Conservation (phyloP, 1,140 invertebrate species). For the Amyelois transitella region DNA sequence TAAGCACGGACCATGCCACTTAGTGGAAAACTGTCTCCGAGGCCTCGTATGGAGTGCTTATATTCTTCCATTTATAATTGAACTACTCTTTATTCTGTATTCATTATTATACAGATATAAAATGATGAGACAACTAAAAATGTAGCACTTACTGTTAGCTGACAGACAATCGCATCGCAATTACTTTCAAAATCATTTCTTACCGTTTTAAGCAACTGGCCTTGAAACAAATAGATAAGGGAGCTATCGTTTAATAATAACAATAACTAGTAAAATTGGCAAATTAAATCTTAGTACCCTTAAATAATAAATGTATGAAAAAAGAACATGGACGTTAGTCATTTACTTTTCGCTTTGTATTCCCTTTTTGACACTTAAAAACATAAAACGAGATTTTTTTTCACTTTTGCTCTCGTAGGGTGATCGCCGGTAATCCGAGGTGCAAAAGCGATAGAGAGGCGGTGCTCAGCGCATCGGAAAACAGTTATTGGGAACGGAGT, state of each 20-base stretch:
- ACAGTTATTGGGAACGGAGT: slow-evolving; percentile 31
- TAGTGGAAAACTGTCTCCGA: neutral
- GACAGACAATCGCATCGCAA: no score
- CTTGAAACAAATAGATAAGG: no score
- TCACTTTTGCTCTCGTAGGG: slow-evolving; percentile 10
- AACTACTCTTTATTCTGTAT: no score
- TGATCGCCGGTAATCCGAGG: slow-evolving; percentile 39
- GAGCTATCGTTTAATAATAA: no score
- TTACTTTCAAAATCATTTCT: no score
- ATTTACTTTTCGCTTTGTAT: slow-evolving; percentile 26
- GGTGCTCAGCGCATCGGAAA: slow-evolving; percentile 42
- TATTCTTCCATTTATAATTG: neutral
- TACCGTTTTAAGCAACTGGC: no score
- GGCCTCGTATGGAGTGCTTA: neutral
- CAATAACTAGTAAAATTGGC: no score
- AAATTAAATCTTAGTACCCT: no score
- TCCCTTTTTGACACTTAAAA: slow-evolving; percentile 26
- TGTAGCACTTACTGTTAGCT: no score
- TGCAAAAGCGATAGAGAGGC: slow-evolving; percentile 33
- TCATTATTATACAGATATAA: no score
- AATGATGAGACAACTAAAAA: no score
- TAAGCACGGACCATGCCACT: neutral
- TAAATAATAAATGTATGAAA: no score
- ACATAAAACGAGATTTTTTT: slow-evolving; percentile 27
- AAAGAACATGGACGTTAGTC: slow-evolving; percentile 19